These are phyloP conservation scores for Muscidifurax raptorellus DNA, from an alignment of 1,140 invertebrate genomes.

Conservation along the genomic window DNA sequence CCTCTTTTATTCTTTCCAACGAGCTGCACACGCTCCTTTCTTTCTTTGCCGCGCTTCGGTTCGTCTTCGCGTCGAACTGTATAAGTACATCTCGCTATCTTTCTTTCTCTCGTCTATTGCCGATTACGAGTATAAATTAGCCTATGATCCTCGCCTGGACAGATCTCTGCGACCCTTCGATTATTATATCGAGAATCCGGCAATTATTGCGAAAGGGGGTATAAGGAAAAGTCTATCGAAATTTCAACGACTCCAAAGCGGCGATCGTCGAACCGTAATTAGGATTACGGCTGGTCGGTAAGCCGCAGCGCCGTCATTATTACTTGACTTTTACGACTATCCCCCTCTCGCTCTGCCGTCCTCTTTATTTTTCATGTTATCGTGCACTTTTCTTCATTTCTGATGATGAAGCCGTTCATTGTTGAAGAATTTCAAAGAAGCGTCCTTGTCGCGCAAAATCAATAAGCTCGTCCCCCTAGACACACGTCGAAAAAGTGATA, in stretches of 20 bases:
- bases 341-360: neutral
- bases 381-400: too few relatives aligned
- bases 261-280: constrained; percentile 10
- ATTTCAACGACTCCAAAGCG: neutral
- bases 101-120: constrained; percentile 11
- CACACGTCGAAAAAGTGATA: neutral
- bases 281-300: constrained; percentile 4
- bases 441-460: too few relatives aligned
- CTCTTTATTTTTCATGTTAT: neutral
- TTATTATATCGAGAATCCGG: neutral
- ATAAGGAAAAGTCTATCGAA: neutral
- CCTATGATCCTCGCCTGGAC: neutral
- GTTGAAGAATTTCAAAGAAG: neutral
- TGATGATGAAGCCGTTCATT: neutral
- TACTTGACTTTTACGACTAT: neutral
- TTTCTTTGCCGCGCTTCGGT: neutral
- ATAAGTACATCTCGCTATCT: constrained; percentile 4
- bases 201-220: constrained; percentile 17
- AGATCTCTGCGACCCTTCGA: neutral
- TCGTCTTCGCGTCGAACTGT: neutral
- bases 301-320: neutral
- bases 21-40: constrained; percentile 11
- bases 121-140: constrained; percentile 31
- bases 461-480: neutral
- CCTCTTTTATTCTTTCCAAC: constrained; percentile 22